Evolutionary conservation across 1,140 invertebrate genomes (phyloP).

Genomic region (Drosophila murphyi): DNA sequence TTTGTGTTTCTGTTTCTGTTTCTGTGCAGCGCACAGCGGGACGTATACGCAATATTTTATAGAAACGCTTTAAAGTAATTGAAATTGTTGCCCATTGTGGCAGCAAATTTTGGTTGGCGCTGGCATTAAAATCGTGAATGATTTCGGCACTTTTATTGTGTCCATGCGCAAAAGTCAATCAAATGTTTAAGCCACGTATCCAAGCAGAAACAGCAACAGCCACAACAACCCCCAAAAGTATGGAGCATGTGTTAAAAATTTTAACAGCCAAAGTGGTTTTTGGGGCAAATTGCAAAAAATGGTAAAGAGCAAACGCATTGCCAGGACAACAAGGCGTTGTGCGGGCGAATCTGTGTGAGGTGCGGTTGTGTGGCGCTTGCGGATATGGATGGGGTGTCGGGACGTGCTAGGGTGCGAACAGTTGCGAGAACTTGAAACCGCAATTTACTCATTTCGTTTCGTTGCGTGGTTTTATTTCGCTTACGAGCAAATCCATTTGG

Average conservation of each 20-base stretch:
- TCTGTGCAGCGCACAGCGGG: constrained; percentile 36
- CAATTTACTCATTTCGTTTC: constrained; percentile 83
- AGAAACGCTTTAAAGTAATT: constrained; percentile 65
- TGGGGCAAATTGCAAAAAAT: constrained; percentile 51
- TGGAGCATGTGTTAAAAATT: constrained; percentile 59
- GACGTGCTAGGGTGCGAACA: not conserved
- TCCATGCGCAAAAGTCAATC: constrained; percentile 45
- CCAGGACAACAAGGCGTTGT: constrained; percentile 27
- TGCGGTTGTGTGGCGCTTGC: constrained; percentile 12
- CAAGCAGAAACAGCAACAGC: constrained; percentile 23
- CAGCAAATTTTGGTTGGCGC: constrained; percentile 8
- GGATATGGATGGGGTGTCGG: not conserved
- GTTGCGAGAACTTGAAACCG: constrained; percentile 72
- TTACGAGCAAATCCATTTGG: constrained; percentile 76
- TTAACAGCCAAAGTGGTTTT: constrained; percentile 55
- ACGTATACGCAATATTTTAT: constrained; percentile 76
- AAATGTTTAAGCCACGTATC: constrained; percentile 47
- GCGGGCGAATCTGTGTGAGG: constrained; percentile 1
- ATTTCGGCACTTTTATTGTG: constrained; percentile 36
- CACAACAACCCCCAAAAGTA: constrained; percentile 26
- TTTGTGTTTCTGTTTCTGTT: constrained; percentile 9
- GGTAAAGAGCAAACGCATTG: constrained; percentile 45
- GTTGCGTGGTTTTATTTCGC: constrained; percentile 77
- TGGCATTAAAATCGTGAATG: constrained; percentile 46
- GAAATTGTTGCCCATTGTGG: constrained; percentile 27